Conservation (phyloP, 1,140 invertebrate genomes). For the Goniozus legneri region DNA sequence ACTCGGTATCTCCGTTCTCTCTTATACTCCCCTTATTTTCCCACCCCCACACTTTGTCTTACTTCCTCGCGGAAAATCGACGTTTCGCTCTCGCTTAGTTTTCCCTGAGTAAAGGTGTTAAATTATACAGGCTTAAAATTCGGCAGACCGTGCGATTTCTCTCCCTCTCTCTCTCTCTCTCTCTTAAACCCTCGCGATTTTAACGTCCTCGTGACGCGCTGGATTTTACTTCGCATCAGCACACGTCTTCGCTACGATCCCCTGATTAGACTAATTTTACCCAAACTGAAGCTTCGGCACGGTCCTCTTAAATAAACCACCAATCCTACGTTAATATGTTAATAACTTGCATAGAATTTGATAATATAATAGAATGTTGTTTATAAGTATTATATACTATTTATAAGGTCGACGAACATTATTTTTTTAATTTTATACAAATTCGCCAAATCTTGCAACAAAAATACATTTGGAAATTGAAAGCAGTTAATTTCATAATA, state of each 20-base stretch:
- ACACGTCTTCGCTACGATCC: background rate
- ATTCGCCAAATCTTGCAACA: no score
- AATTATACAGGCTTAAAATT: slow-evolving; percentile 51
- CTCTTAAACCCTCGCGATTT: no score
- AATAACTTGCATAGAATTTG: no score
- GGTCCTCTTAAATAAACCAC: slow-evolving; percentile 10
- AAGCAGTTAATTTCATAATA: no score
- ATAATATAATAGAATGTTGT: no score
- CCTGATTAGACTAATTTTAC: slow-evolving; percentile 2
- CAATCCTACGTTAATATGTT: no score
- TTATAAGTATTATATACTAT: no score
- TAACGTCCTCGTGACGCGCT: no score
- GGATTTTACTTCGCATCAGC: slow-evolving; percentile 5
- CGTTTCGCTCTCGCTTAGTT: no score
- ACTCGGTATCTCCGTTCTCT: slow-evolving; percentile 32
- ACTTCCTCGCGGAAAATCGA: slow-evolving; percentile 24
- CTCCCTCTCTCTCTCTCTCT: slow-evolving; percentile 8
- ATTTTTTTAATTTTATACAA: no score
- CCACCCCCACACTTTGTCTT: slow-evolving; percentile 22
- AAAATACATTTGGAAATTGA: no score
- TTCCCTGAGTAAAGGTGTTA: slow-evolving; percentile 45
- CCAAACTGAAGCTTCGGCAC: background rate
- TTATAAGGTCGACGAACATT: no score
- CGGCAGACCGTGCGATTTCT: slow-evolving; percentile 28
- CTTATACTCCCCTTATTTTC: background rate